A percentile compares a stretch with the other conserved stretches of the same genome.
These are phyloP conservation scores for Eupithecia vulgata DNA, from an alignment of 2,888 invertebrate genomes.

Conservation along the genomic window DNA sequence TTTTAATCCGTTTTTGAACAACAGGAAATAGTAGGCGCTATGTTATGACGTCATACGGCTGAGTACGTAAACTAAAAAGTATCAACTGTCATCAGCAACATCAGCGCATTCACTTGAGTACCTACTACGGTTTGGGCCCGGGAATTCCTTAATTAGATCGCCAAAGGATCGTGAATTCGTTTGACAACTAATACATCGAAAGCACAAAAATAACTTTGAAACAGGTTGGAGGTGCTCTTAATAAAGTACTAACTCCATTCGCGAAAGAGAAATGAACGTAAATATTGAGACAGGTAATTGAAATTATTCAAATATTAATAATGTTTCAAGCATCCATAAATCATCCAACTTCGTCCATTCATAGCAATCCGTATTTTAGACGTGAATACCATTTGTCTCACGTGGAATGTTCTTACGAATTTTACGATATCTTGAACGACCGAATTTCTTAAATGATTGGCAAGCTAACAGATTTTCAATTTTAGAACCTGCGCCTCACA, in stretches of 20 bases:
- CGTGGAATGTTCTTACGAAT: conserved; percentile 1
- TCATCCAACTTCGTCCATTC: conserved; percentile 14
- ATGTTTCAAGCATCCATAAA: not conserved
- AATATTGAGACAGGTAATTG: conserved; percentile 8
- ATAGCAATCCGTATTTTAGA: not conserved
- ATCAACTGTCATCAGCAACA: no score
- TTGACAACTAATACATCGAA: not conserved
- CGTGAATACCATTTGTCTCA: conserved; percentile 8
- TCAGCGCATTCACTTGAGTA: no score
- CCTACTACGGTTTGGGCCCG: no score
- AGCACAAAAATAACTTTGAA: not conserved
- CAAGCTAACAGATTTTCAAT: conserved; percentile 2
- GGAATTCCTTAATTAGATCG: not conserved
- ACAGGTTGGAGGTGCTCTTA: not conserved
- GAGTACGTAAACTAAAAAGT: no score
- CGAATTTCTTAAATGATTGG: not conserved
- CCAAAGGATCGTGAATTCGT: not conserved
- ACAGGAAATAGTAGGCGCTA: no score
- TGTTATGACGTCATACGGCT: no score
- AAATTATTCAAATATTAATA: conserved; percentile 7
- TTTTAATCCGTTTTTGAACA: no score
- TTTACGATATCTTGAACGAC: not conserved
- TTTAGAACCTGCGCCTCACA: not conserved
- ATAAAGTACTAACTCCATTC: not conserved
- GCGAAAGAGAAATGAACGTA: not conserved